Evolutionary conservation across 1,140 invertebrate species (phyloP).

Genomic region (Solen grandis): DNA sequence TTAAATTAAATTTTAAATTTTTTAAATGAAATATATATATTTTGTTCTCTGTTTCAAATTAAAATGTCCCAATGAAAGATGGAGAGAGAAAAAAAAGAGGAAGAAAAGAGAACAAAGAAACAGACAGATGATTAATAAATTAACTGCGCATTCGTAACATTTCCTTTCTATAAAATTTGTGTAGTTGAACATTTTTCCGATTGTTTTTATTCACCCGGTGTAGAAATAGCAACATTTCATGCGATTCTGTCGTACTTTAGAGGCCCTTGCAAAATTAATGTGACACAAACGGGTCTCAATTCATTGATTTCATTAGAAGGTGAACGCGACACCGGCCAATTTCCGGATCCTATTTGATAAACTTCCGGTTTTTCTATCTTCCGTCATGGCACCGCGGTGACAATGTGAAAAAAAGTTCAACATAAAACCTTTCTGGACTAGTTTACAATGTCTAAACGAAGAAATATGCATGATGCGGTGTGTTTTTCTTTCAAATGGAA

Average conservation of each 20-base stretch:
- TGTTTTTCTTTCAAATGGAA: too few species aligned
- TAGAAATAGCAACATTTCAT: too few species aligned
- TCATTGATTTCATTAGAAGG: conserved; percentile 30
- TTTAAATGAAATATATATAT: conserved; percentile 18
- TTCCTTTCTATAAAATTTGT: too few species aligned
- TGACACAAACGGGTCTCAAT: background rate
- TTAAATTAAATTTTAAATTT: too few species aligned
- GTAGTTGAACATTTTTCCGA: too few species aligned
- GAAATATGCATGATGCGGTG: too few species aligned
- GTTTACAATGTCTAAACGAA: too few species aligned
- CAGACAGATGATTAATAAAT: background rate
- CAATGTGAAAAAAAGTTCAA: too few species aligned
- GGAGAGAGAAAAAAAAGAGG: background rate
- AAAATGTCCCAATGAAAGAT: background rate
- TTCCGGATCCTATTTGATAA: conserved; percentile 27
- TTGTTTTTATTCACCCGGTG: too few species aligned
- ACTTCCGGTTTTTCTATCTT: too few species aligned
- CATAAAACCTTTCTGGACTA: too few species aligned
- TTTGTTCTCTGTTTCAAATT: background rate
- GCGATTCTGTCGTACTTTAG: background rate
- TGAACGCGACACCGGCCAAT: conserved; percentile 18
- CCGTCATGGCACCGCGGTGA: too few species aligned
- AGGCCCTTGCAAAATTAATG: conserved; percentile 40
- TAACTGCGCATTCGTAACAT: background rate
- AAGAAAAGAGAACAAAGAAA: background rate